Evolutionary conservation across 2,113 vertebrate species (phyloP).

Genomic region (Cranoglanis bouderius): DNA sequence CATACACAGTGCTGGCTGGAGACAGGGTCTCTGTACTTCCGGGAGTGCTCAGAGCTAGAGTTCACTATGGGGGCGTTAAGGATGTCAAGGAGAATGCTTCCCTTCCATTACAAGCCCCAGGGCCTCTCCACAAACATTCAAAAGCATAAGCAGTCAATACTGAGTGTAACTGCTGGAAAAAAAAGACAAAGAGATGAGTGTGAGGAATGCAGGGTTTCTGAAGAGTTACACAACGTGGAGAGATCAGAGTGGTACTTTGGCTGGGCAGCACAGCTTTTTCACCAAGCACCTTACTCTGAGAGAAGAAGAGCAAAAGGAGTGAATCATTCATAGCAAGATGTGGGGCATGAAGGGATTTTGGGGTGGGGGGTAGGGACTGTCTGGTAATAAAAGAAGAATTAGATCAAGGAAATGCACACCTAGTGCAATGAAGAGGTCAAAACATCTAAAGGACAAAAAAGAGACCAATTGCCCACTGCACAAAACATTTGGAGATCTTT

Average conservation of each 20-base stretch:
- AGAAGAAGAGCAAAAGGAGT: conserved; percentile 67
- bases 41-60: conserved; percentile 77
- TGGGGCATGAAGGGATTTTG: conserved; percentile 8
- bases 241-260: conserved; percentile 76
- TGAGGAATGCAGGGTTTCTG: conserved; percentile 73
- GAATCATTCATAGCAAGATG: conserved; percentile 72
- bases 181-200: conserved; percentile 62
- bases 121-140: conserved; percentile 75
- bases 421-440: conserved; percentile 49
- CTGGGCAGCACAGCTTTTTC: conserved; percentile 62
- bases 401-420: conserved; percentile 50
- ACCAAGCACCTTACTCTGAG: conserved; percentile 65
- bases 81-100: conserved; percentile 79
- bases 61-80: conserved; percentile 81
- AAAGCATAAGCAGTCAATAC: conserved; percentile 82
- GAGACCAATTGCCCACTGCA: conserved; percentile 56
- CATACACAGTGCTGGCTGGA: conserved; percentile 72
- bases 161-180: conserved; percentile 71
- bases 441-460: conserved; percentile 43
- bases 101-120: conserved; percentile 74
- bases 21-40: conserved; percentile 74
- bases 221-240: conserved; percentile 77
- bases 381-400: conserved; percentile 53
- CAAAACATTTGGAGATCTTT: conserved; percentile 59
- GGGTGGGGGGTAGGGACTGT: conserved; percentile 65